Evolutionary conservation across 2,888 invertebrate genomes (phyloP).

Genomic region (Stenotaenia linearis): DNA sequence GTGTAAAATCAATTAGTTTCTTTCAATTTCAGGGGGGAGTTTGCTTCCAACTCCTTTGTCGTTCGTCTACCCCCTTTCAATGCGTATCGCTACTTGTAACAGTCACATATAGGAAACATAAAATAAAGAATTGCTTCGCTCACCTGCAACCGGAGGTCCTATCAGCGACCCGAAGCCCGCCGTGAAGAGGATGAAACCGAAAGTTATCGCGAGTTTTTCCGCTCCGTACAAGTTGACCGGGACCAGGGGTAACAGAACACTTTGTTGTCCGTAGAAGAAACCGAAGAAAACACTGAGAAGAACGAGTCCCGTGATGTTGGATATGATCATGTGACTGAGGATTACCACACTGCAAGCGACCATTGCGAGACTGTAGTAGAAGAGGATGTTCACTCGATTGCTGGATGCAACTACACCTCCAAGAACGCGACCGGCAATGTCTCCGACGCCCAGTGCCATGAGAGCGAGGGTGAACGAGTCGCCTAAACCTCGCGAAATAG

Average conservation of each 20-base stretch:
- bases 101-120: not conserved
- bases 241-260: slow-evolving; percentile 39
- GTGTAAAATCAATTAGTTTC: not conserved
- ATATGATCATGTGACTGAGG: slow-evolving; percentile 34
- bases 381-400: slow-evolving; percentile 27
- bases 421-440: slow-evolving; percentile 38
- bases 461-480: slow-evolving; percentile 38
- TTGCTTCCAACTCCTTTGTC: not conserved
- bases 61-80: not conserved
- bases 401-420: slow-evolving; percentile 35
- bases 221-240: slow-evolving; percentile 38
- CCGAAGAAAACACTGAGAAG: slow-evolving; percentile 37
- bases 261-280: slow-evolving; percentile 38
- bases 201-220: slow-evolving; percentile 37
- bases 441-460: slow-evolving; percentile 39
- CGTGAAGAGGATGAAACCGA: slow-evolving; percentile 40
- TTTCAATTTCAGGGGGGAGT: slow-evolving; percentile 1
- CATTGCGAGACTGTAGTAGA: slow-evolving; percentile 35
- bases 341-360: slow-evolving; percentile 36
- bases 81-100: not conserved
- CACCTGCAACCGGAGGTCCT: slow-evolving; percentile 40
- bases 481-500: slow-evolving; percentile 36
- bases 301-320: slow-evolving; percentile 34
- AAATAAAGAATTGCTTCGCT: not conserved
- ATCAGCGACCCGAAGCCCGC: slow-evolving; percentile 39